phyloP scores from a whole-genome alignment of 2,797 vertebrate species.

The Falco concolor region DNA sequence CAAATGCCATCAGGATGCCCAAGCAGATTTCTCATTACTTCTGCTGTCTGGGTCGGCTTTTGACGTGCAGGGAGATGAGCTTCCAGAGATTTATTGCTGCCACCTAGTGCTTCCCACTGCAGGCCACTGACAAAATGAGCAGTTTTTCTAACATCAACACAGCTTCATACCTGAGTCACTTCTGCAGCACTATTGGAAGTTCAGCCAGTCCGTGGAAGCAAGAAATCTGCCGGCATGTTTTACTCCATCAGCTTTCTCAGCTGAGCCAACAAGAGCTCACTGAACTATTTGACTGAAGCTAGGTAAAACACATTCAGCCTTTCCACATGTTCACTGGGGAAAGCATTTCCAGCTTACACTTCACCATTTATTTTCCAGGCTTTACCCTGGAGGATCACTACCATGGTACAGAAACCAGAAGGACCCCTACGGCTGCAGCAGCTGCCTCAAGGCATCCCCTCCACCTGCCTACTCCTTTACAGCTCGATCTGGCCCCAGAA shows the following conservation, averaged over 20 bases:
- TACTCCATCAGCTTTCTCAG: background rate
- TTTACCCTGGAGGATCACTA: background rate
- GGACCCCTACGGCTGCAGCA: background rate
- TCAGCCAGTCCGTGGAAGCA: background rate
- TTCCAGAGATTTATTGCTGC: conserved; percentile 42
- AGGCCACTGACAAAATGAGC: fast-evolving
- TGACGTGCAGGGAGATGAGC: fast-evolving
- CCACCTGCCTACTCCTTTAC: background rate
- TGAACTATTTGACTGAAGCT: background rate
- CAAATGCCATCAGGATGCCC: background rate
- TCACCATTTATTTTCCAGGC: fast-evolving
- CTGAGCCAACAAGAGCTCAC: fast-evolving
- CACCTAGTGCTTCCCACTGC: conserved; percentile 21
- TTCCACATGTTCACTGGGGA: background rate
- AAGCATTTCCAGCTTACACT: background rate
- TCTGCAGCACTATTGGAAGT: background rate
- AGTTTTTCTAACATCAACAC: background rate
- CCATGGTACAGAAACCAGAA: background rate
- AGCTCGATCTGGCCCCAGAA: background rate
- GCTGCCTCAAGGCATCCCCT: background rate
- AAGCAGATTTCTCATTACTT: background rate
- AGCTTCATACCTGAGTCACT: fast-evolving
- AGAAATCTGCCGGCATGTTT: background rate
- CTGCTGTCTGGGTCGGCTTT: background rate
- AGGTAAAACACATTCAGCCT: background rate